phyloP scores from a whole-genome alignment of 2,888 invertebrate species.

The Macroteleia sp. region DNA sequence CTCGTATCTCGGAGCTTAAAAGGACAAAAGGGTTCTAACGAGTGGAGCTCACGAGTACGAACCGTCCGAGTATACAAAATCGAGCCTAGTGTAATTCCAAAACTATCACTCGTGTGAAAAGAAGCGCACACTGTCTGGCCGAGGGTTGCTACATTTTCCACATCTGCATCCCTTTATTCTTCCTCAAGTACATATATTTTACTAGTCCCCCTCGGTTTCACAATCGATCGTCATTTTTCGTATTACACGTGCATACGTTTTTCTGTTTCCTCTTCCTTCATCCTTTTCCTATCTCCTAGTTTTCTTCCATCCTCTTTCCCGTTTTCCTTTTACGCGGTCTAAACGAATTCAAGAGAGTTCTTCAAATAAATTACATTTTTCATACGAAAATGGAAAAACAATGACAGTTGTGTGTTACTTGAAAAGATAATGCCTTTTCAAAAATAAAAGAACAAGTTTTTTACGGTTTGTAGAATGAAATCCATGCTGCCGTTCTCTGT shows the following conservation, averaged over 20 bases:
- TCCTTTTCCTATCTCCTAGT: neutral
- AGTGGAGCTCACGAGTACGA: slow-evolving; percentile 39
- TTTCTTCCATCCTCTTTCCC: neutral
- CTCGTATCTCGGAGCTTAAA: slow-evolving; percentile 43
- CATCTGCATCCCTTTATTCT: slow-evolving; percentile 54
- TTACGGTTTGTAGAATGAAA: slow-evolving; percentile 25
- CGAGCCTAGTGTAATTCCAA: slow-evolving; percentile 56
- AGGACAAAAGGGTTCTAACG: slow-evolving; percentile 56
- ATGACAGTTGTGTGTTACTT: slow-evolving; percentile 25
- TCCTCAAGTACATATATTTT: slow-evolving; percentile 41
- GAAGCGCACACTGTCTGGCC: slow-evolving; percentile 42
- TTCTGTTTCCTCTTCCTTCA: neutral
- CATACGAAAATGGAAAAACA: slow-evolving; percentile 37
- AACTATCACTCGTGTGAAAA: slow-evolving; percentile 64
- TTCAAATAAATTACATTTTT: slow-evolving; percentile 37
- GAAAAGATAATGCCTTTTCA: slow-evolving; percentile 29
- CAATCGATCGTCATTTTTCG: slow-evolving; percentile 40
- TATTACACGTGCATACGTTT: slow-evolving; percentile 17
- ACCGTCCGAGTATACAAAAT: slow-evolving; percentile 47
- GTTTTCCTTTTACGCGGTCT: neutral
- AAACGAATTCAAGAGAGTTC: slow-evolving; percentile 24
- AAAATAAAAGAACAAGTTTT: slow-evolving; percentile 30
- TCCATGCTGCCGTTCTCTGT: slow-evolving; percentile 8
- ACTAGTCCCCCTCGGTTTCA: slow-evolving; percentile 13
- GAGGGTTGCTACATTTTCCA: slow-evolving; percentile 35